Base-by-base conservation (phyloP, 2,888 invertebrate genomes). In the Antheraea assamensis region DNA sequence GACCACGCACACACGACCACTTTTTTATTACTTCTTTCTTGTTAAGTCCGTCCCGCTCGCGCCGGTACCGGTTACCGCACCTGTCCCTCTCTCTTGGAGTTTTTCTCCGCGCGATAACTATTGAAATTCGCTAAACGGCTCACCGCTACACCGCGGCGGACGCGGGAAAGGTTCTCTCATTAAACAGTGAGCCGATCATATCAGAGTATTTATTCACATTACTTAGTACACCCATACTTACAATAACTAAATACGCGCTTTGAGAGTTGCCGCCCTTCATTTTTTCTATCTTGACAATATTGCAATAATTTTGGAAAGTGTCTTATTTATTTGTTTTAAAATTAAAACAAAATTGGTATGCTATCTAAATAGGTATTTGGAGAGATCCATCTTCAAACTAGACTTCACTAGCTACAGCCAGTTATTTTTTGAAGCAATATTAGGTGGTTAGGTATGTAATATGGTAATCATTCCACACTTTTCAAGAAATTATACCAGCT, bases 51-150 rank as follows among this genome's bases (percentile, higher is more conserved):
- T 93, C 93, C 87, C 90, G 87, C 89, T 93, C 92, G 80, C 89
- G 86, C 92, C 79, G 80, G 79, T 76, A 79, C 81, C 83, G 78
- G 80, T 77, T 77, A 81, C 82, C 85, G 85, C 84, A 81, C 78
- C 86, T 86, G 85, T 93, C 93, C 85, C 90, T 84, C 85, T 92
- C 92, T 81, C 71, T 82, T 80, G 86, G 91, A 92, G 93, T 93
- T 93, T 94, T 94, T 94, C 94, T 93, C 92, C 88, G 85, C 88
- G 92, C 90, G 94, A 92, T 94, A 94, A 93, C 94, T 94, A 94
- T 94, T 93, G 94, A 94, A 94, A 94, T 94, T 94, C 92, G 94
- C 94, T 94, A 94, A 94, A 94, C 90, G 92, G 92, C 90, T 93
- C 92, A 89, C 92, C 91, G 91, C 92, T 91, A 91, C 24, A 24